Percentiles rank a stretch among this genome's conserved stretches.
These are phyloP conservation scores for Nasalis larvatus DNA, from an alignment of 2,113 vertebrate genomes.

Conservation along the genomic window DNA sequence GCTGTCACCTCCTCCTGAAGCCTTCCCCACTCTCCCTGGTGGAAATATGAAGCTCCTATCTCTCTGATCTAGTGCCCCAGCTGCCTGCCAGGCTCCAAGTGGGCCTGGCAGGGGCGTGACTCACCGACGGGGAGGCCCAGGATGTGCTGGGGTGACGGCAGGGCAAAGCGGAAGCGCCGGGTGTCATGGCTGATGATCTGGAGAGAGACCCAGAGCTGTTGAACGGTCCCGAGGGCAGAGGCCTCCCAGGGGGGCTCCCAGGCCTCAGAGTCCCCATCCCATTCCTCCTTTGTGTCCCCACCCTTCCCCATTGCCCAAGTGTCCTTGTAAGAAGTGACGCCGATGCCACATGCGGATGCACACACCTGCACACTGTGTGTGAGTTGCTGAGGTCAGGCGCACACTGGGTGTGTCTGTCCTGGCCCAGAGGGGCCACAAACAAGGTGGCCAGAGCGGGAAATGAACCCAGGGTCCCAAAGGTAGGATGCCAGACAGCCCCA, in stretches of 20 bases:
- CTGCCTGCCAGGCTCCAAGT: rapidly evolving
- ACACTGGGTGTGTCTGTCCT: rapidly evolving
- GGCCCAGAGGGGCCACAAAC: background rate
- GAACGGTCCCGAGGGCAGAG: background rate
- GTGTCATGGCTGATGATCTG: conserved; percentile 96
- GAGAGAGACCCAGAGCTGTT: background rate
- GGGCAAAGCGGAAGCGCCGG: conserved; percentile 94
- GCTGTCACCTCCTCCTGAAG: background rate
- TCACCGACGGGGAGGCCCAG: conserved; percentile 95
- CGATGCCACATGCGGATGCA: rapidly evolving
- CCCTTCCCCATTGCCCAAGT: background rate
- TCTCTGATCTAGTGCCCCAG: background rate
- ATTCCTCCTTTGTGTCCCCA: too few species aligned
- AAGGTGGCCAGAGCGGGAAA: background rate
- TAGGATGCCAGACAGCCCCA: background rate
- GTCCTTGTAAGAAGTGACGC: background rate
- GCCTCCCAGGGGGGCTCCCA: background rate
- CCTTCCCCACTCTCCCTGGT: background rate
- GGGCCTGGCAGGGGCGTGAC: conserved; percentile 42
- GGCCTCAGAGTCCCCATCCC: background rate
- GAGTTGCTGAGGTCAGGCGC: rapidly evolving
- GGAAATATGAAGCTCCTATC: background rate
- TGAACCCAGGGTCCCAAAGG: background rate
- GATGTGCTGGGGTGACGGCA: conserved; percentile 89
- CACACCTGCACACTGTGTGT: background rate